Evolutionary conservation across 2,113 vertebrate genomes (phyloP), one percentile per base, ranked within the genome.

Genomic region (Origma solitaria): DNA sequence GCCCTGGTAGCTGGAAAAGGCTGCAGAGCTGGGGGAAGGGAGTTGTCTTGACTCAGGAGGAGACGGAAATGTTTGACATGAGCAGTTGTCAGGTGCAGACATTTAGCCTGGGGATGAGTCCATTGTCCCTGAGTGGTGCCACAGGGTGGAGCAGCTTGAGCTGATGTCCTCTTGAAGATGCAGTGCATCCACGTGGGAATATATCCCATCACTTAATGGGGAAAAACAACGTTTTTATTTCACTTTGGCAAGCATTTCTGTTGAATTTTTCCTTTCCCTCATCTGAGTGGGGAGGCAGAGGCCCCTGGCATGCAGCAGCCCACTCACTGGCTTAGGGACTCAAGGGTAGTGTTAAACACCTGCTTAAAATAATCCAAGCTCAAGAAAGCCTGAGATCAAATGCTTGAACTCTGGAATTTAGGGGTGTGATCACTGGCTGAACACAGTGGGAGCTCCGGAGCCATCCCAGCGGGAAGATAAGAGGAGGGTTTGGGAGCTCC

Each of bases 281-380:
- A 4, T 35, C 4, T 53, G 33, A 79, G 31, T 6, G 21, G 31
- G 31, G 61, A 75, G 18, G 28, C 49, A 73, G 69, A 68, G 24
- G 64, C 42, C 35, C 1, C 38, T 44, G 85, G 35, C 16, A 71
- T 7, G 18, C 1, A 2, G 38, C 79, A 71, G 73, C 38, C 38
- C 1, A 0, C 20, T 90, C 0, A 0, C 51, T 3, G 18, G 35
- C 49, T 62, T 62, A 37, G 27, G 33, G 33, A 57, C 65, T 71
- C 64, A 11, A 3, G 2, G 7, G 42, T 45, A 28, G 25, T 86
- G 25, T 61, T 79, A 72, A 82, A 65, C 6, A 7, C 22, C 24
- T 3, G 4, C 22, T 86, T 66, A 66, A 93, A 94, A 82, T 90
- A 78, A 70, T 61, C 60, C 3, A 1, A 3, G 5, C 61, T 76